Evolutionary conservation across 2,888 invertebrate genomes (phyloP), one percentile per base, ranked within the genome.

Genomic region (Nomada fabriciana): DNA sequence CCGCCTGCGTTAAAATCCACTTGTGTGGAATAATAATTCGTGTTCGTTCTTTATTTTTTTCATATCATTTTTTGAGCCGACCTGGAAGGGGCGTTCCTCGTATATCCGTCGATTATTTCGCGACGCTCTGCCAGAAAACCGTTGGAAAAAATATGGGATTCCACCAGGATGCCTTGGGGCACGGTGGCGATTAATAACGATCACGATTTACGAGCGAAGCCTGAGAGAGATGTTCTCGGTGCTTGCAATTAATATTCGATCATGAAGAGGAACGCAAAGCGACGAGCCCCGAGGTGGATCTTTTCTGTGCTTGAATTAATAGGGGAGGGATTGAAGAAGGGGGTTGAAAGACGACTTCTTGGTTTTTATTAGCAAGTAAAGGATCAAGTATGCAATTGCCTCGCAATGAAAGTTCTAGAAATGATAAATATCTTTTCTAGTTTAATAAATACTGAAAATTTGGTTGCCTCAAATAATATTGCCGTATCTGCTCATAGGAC

Each of bases 1-100:
- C 57, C 20, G 53, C 70, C 52, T 63, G 68, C 67, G 50, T 73
- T 52, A 67, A 83, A 74, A 77, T 67, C 70, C 53, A 53, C n/a
- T 57, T 67, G 25, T 23, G 36, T 4, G 77, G 70, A 55, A 71
- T 77, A 60, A 80, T 60, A 42, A 80, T 69, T 65, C 55, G 47
- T 10, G 25, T 29, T 29, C 9, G 18, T n/a, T 59, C n/a, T n/a
- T 36, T 0, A 4, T 53, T 53, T 53, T 11, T 9, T 53, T 53
- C 53, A 11, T 20, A 7, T 36, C 36, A 5, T 7, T 18, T 13
- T 23, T n/a, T 10, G 1, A 13, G 25, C 3, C 25, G 15, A 7
- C 36, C n/a, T 2, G 10, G 7, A 7, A 9, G 25, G 25, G 23
- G 4, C 18, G 25, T 42, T 3, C 0, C 15, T 29, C 42, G 18